These are phyloP conservation scores for Orthosia incerta DNA, from an alignment of 2,888 invertebrate species.

Conservation along the genomic window DNA sequence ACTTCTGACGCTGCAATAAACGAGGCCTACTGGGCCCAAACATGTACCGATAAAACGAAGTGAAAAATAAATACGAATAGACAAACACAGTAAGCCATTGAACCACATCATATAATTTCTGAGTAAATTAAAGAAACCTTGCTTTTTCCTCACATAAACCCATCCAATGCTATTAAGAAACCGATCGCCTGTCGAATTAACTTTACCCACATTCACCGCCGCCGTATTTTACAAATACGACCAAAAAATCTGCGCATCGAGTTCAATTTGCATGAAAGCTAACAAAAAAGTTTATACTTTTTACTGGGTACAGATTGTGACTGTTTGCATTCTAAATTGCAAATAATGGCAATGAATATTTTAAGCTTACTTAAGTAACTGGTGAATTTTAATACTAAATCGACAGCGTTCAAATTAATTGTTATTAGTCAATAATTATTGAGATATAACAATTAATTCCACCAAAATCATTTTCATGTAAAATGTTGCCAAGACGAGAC, in stretches of 20 bases:
- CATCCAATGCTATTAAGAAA: constrained; percentile 68
- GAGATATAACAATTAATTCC: too few relatives aligned
- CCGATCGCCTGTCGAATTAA: constrained; percentile 70
- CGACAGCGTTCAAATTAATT: too few relatives aligned
- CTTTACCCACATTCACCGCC: constrained; percentile 49
- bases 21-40: too few relatives aligned
- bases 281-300: constrained; percentile 53
- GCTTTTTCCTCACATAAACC: constrained; percentile 55
- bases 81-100: too few relatives aligned
- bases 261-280: constrained; percentile 65
- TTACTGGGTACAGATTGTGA: constrained; percentile 44
- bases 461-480: too few relatives aligned
- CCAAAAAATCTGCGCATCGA: constrained; percentile 52
- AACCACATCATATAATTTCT: background rate
- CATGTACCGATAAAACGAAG: too few relatives aligned
- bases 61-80: too few relatives aligned
- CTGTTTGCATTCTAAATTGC: constrained; percentile 69
- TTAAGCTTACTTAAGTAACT: constrained; percentile 25
- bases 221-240: constrained; percentile 55
- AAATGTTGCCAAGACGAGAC: too few relatives aligned
- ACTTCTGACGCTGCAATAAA: too few relatives aligned
- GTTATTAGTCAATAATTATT: too few relatives aligned
- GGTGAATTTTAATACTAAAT: background rate
- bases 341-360: constrained; percentile 61
- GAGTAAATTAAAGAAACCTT: background rate